Percentiles rank a stretch among this genome's conserved stretches.
These are phyloP conservation scores for Callosobruchus maculatus DNA, from an alignment of 2,888 invertebrate species.

Conservation along the genomic window DNA sequence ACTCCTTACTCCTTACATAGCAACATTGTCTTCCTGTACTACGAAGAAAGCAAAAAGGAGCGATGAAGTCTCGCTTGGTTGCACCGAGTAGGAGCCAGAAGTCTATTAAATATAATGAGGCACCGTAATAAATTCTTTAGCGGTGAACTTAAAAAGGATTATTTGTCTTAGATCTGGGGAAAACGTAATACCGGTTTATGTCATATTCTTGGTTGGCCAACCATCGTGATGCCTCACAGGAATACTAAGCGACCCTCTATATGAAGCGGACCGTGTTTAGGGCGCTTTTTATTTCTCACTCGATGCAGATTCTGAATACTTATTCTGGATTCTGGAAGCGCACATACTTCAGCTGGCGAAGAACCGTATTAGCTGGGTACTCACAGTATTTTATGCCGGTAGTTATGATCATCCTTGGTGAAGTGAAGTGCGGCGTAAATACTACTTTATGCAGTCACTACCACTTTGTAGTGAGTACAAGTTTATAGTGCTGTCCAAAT, in stretches of 20 bases:
- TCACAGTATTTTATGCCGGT: too few species aligned
- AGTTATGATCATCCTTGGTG: too few species aligned
- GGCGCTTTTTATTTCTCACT: neutral
- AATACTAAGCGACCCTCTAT: neutral
- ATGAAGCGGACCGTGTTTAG: neutral
- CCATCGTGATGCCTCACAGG: neutral
- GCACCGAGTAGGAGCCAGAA: neutral
- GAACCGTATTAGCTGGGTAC: too few species aligned
- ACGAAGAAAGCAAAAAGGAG: neutral
- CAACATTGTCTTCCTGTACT: neutral
- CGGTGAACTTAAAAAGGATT: neutral
- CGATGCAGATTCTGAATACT: neutral
- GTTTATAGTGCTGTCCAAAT: too few species aligned
- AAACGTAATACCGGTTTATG: neutral
- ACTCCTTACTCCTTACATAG: neutral
- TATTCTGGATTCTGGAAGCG: neutral
- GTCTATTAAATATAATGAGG: neutral
- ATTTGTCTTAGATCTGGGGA: neutral
- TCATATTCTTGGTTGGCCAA: neutral
- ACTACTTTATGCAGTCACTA: too few species aligned
- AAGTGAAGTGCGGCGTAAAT: too few species aligned
- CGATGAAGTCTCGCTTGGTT: neutral
- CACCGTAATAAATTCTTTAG: neutral
- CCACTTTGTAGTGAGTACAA: too few species aligned
- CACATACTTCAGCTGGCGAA: neutral